These are phyloP conservation scores for Apoda limacodes DNA, from an alignment of 2,888 invertebrate species.

Conservation along the genomic window DNA sequence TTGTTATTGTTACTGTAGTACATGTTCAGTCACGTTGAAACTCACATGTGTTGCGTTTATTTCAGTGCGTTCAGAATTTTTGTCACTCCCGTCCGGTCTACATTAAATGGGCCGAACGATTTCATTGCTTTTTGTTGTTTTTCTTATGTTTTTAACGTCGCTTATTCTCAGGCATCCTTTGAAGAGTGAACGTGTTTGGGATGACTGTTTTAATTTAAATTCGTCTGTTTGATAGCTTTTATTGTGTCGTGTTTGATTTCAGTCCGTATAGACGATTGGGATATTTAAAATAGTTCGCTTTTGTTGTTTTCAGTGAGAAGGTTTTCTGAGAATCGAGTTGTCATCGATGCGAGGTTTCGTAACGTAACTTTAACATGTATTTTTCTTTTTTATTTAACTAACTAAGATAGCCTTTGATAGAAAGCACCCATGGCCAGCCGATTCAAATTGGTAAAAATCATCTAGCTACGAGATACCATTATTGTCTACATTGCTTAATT, in stretches of 20 bases:
- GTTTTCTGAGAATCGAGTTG: too few species aligned
- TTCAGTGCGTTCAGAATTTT: conserved; percentile 63
- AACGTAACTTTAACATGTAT: too few species aligned
- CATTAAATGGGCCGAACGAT: conserved; percentile 65
- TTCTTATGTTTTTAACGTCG: conserved; percentile 29
- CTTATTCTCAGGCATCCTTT: conserved; percentile 58
- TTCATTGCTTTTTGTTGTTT: conserved; percentile 48
- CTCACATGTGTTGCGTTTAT: conserved; percentile 63
- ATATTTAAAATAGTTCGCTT: too few species aligned
- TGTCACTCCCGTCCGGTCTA: conserved; percentile 67
- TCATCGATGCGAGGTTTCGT: too few species aligned
- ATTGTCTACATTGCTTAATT: too few species aligned
- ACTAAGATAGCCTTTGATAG: too few species aligned
- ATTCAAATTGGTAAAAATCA: too few species aligned
- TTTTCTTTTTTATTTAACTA: too few species aligned
- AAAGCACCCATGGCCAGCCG: too few species aligned
- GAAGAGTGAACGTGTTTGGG: conserved; percentile 37
- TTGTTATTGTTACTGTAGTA: neutral
- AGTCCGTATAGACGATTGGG: too few species aligned
- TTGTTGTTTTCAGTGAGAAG: too few species aligned
- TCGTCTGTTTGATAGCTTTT: conserved; percentile 32
- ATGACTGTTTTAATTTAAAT: conserved; percentile 43
- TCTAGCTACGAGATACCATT: too few species aligned
- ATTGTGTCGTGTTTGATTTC: conserved; percentile 23
- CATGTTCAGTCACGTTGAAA: conserved; percentile 36